Conservation (phyloP, 2,888 invertebrate genomes). For the Stratiomys singularior region DNA sequence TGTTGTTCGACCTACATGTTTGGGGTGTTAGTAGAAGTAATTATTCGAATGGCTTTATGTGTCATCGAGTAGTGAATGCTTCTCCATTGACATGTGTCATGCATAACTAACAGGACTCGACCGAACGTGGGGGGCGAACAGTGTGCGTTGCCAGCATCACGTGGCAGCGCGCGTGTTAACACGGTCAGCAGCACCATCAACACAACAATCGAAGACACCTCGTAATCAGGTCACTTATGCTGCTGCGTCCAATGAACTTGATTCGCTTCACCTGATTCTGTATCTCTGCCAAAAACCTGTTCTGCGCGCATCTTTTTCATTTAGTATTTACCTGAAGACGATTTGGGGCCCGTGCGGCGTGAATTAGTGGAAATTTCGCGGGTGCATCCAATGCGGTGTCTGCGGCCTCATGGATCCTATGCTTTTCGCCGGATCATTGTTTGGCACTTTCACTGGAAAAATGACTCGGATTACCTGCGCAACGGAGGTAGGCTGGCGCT, state of each 20-base stretch:
- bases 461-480: constrained; percentile 22
- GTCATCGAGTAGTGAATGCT: too few species aligned
- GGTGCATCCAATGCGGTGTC: background rate
- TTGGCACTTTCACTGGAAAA: constrained; percentile 43
- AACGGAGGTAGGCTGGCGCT: background rate
- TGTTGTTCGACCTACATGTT: too few species aligned
- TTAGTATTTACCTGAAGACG: too few species aligned
- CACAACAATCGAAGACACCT: constrained; percentile 7
- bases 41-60: too few species aligned
- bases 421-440: constrained; percentile 42
- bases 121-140: too few species aligned
- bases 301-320: background rate
- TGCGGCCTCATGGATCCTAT: background rate
- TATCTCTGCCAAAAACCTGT: constrained; percentile 14
- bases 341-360: too few species aligned
- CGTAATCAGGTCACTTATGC: constrained; percentile 24
- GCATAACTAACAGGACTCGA: too few species aligned
- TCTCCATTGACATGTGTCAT: too few species aligned
- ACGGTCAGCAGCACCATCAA: background rate
- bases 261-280: constrained; percentile 30
- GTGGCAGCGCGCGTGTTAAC: background rate
- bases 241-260: constrained; percentile 40
- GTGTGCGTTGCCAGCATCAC: background rate
- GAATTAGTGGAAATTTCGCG: too few species aligned
- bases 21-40: too few species aligned